These are phyloP conservation scores for Drosophila cardini DNA, from an alignment of 1,140 invertebrate species.

Conservation along the genomic window DNA sequence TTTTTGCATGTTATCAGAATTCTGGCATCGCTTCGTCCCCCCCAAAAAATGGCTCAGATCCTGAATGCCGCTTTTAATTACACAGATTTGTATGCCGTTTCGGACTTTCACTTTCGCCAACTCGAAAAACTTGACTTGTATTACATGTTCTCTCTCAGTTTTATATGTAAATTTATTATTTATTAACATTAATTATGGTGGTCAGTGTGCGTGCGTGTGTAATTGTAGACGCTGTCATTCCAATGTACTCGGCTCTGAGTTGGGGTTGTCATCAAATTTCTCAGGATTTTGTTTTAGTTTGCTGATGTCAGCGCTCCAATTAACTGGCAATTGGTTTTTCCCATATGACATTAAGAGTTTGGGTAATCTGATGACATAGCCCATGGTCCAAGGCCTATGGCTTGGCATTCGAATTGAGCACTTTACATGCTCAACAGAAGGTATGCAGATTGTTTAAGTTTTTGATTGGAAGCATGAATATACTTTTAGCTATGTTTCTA, in stretches of 20 bases:
- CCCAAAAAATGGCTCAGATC: background rate
- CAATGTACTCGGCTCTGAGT: background rate
- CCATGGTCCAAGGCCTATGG: background rate
- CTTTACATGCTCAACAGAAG: background rate
- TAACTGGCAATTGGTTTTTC: slow-evolving; percentile 65
- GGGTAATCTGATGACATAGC: slow-evolving; percentile 18
- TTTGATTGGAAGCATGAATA: background rate
- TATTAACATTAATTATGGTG: slow-evolving; percentile 82
- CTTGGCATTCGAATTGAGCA: background rate
- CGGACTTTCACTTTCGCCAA: slow-evolving; percentile 62
- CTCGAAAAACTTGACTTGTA: slow-evolving; percentile 52
- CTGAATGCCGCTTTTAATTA: slow-evolving; percentile 64
- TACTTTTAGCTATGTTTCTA: too few relatives aligned
- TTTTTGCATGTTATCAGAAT: slow-evolving; percentile 71
- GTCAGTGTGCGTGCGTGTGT: slow-evolving; percentile 45
- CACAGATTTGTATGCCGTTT: slow-evolving; percentile 75
- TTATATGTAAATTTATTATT: slow-evolving; percentile 82
- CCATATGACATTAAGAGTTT: slow-evolving; percentile 3
- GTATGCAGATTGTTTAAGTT: background rate
- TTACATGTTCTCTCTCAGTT: slow-evolving; percentile 50
- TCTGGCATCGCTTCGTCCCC: slow-evolving; percentile 56
- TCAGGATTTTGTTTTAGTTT: slow-evolving; percentile 19
- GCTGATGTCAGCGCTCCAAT: slow-evolving; percentile 76
- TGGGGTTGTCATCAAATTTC: slow-evolving; percentile 68
- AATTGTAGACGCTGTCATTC: slow-evolving; percentile 63